Percentiles rank a stretch among this genome's conserved stretches.
These are phyloP conservation scores for Parnassius mnemosyne DNA, from an alignment of 2,888 invertebrate species.

Conservation along the genomic window DNA sequence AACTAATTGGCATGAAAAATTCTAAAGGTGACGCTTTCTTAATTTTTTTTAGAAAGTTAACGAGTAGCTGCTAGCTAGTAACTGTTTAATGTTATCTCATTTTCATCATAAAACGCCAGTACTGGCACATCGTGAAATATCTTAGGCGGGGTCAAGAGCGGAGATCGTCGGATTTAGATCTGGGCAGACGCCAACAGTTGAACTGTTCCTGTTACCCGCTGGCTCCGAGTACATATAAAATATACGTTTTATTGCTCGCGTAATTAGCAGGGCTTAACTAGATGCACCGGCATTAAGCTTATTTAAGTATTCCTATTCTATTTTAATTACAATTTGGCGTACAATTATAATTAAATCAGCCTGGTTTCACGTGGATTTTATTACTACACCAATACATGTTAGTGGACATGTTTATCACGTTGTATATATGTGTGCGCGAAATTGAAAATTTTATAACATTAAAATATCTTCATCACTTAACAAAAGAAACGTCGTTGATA, in stretches of 20 bases:
- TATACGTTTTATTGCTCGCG: slow-evolving; percentile 32
- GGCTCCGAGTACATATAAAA: slow-evolving; percentile 25
- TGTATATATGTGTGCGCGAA: slow-evolving; percentile 1
- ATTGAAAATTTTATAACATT: too few relatives aligned
- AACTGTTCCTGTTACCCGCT: slow-evolving; percentile 44
- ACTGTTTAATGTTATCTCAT: slow-evolving; percentile 22
- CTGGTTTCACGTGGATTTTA: not conserved
- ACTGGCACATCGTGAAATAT: slow-evolving; percentile 49
- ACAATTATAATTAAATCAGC: not conserved
- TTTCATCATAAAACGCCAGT: slow-evolving; percentile 37
- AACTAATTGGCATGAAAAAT: slow-evolving; percentile 15
- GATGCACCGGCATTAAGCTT: slow-evolving; percentile 16
- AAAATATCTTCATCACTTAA: too few relatives aligned
- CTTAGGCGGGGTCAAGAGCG: slow-evolving; percentile 70
- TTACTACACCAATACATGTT: not conserved
- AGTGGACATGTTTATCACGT: not conserved
- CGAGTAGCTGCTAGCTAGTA: too few relatives aligned
- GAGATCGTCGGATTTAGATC: slow-evolving; percentile 64
- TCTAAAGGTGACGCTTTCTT: slow-evolving; percentile 4
- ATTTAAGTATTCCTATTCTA: slow-evolving; percentile 17
- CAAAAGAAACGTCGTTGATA: too few relatives aligned
- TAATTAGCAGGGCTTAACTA: slow-evolving; percentile 27
- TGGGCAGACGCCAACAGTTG: slow-evolving; percentile 62
- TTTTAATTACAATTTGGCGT: slow-evolving; percentile 13
- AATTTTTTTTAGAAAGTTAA: slow-evolving; percentile 5